Base-by-base conservation (phyloP, 2,113 vertebrate species). In the Girardinichthys multiradiatus region DNA sequence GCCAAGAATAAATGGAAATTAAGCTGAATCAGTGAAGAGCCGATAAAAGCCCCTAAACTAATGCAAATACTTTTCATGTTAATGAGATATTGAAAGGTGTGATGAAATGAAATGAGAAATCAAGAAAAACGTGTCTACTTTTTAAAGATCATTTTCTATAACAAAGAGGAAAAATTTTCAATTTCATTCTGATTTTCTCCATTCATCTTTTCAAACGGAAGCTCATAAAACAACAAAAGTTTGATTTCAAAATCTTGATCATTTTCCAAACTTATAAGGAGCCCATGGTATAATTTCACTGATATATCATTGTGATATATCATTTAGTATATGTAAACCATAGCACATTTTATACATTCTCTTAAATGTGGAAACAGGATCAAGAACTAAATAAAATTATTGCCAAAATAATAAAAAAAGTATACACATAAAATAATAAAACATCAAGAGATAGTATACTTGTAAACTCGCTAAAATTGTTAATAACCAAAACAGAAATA, bases 1-100 rank as follows among this genome's bases (percentile, higher is more conserved):
- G 72, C 86, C 73, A 72, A 72, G 85, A 92, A 88, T 85, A 86
- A 89, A 92, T 86, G 80, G 75, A 73, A 81, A 86, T 90, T 83
- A 68, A 74, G 87, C 88, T 86, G 89, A 93, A 81, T 90, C 90
- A 88, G 83, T 74, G 63, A 65, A 84, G 88, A 81, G 79, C 77
- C 63, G 86, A 91, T 88, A 85, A 93, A 90, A 89, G 85, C 85
- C 83, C 85, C 81, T 76, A 84, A 92, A 87, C 68, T 76, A 80
- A 80, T 57, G 81, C 63, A 74, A 81, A 77, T 74, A 80, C 81
- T 82, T 87, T 76, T 81, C 19, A 67, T 77, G 80, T 89, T 87
- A 91, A 88, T 78, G 80, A 88, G 86, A 83, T 83, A 77, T 62
- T 37, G 76, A 71, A 75, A n/a, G 33, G 28, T 65, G 45, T 66